Conservation (phyloP, 2,888 invertebrate genomes). For the Chaitophorus viminalis region DNA sequence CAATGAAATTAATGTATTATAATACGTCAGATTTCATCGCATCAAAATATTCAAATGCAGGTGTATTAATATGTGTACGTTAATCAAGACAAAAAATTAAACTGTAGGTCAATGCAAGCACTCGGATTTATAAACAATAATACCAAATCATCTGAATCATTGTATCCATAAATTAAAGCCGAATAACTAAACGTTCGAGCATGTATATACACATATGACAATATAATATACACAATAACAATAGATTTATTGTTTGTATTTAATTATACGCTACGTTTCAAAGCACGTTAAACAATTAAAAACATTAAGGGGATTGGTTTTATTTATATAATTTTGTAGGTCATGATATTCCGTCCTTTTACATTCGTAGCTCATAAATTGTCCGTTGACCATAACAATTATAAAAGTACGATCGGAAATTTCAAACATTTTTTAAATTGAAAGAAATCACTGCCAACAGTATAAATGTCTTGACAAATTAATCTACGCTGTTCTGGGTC, state of each 20-base stretch:
- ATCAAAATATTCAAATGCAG: no score
- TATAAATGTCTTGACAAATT: constrained; percentile 20
- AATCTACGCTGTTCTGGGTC: constrained; percentile 31
- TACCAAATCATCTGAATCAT: background rate
- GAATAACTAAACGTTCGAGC: background rate
- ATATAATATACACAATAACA: constrained; percentile 8
- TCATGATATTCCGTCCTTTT: background rate
- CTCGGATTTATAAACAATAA: background rate
- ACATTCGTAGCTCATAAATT: background rate
- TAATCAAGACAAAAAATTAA: background rate
- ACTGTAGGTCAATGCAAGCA: background rate
- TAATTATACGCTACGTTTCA: background rate
- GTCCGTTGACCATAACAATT: background rate
- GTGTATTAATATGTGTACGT: background rate
- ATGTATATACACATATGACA: background rate
- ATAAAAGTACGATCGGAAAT: background rate
- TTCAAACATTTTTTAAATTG: constrained; percentile 4
- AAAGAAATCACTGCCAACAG: background rate
- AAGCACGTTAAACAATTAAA: background rate
- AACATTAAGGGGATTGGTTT: background rate
- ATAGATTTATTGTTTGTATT: background rate
- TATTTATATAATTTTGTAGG: background rate
- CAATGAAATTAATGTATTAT: no score
- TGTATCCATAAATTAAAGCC: background rate
- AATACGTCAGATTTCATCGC: background rate